Percentiles rank a stretch among this genome's conserved stretches.
Evolutionary conservation across 2,888 invertebrate species (phyloP).

Genomic region (Agrochola litura): DNA sequence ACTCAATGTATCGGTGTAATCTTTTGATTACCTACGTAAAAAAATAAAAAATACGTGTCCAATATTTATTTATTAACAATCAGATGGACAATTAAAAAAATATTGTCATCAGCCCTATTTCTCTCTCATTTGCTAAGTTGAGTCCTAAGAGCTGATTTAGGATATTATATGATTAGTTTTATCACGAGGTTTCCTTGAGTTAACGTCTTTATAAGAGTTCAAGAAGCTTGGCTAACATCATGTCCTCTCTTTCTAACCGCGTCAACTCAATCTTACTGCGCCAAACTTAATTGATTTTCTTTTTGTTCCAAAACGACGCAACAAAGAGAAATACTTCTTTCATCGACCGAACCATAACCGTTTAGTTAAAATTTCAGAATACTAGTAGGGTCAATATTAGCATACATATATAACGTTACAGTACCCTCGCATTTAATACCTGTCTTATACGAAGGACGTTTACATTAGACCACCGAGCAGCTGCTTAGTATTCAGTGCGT

Average conservation of each 20-base stretch:
- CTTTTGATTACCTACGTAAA: no score
- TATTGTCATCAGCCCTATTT: no score
- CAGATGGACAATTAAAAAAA: no score
- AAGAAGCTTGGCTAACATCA: background rate
- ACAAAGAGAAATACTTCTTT: constrained; percentile 15
- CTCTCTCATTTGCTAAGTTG: no score
- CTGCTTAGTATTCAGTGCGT: constrained; percentile 54
- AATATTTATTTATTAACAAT: no score
- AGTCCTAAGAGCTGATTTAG: no score
- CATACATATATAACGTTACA: constrained; percentile 42
- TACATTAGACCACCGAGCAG: constrained; percentile 34
- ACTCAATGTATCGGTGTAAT: no score
- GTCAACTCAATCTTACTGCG: background rate
- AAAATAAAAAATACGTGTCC: no score
- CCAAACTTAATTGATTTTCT: background rate
- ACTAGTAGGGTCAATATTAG: constrained; percentile 34
- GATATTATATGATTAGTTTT: no score
- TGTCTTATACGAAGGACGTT: constrained; percentile 48
- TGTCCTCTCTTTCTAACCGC: background rate
- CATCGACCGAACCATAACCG: background rate
- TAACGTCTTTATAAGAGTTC: background rate
- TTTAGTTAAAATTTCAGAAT: constrained; percentile 32
- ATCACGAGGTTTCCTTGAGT: no score
- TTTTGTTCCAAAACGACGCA: background rate
- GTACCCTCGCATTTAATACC: constrained; percentile 38